Percentiles rank a stretch among this genome's conserved stretches.
Evolutionary conservation across 2,113 vertebrate species (phyloP).

Genomic region (Epinephelus moara): DNA sequence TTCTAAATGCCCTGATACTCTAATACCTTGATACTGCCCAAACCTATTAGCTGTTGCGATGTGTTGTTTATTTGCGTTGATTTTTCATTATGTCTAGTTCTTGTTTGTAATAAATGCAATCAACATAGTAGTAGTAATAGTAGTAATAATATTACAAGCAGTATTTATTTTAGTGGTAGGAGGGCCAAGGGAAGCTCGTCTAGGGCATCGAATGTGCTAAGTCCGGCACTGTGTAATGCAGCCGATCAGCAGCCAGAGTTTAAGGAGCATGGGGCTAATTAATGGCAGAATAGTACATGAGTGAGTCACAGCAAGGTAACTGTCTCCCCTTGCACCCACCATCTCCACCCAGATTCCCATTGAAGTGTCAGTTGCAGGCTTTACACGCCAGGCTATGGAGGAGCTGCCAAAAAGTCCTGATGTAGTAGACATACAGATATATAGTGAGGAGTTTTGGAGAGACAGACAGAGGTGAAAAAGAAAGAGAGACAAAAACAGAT

Average conservation of each 20-base stretch:
- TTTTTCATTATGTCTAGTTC: no score
- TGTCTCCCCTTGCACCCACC: slow-evolving; percentile 40
- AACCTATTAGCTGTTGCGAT: no score
- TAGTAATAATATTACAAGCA: no score
- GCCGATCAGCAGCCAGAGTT: slow-evolving; percentile 27
- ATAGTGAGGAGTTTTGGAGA: slow-evolving; percentile 17
- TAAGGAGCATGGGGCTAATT: slow-evolving; percentile 43
- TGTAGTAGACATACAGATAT: slow-evolving; percentile 36
- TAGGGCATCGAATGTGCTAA: no score
- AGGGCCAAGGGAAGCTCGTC: no score
- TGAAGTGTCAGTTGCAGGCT: slow-evolving; percentile 56
- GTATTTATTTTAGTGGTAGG: no score
- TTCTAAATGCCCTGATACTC: no score
- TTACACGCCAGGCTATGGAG: slow-evolving; percentile 31
- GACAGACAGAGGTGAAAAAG: slow-evolving; percentile 42
- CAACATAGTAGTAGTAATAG: no score
- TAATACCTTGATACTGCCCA: no score
- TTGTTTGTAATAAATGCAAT: no score
- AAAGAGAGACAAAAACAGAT: slow-evolving; percentile 33
- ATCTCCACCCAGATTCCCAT: slow-evolving; percentile 38
- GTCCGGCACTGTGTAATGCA: background rate
- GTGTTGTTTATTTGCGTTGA: no score
- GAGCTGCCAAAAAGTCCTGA: slow-evolving; percentile 51
- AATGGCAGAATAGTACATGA: slow-evolving; percentile 27
- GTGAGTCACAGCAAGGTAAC: slow-evolving; percentile 36